Percentiles rank a stretch among this genome's conserved stretches.
Conservation (phyloP, 2,888 invertebrate species). For the Tryphoninae sp. region DNA sequence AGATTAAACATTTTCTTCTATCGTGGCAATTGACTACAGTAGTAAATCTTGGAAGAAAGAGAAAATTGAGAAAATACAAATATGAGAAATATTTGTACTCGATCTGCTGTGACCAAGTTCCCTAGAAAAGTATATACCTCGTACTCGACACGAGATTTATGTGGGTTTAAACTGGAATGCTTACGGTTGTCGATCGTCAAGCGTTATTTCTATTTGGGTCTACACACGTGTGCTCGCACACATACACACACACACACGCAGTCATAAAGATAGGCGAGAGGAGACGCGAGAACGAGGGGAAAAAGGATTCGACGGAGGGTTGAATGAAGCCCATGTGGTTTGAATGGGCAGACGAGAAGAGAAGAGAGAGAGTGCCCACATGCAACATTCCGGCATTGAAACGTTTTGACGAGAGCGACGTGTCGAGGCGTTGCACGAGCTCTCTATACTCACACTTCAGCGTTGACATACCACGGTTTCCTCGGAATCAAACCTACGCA, state of each 20-base stretch:
- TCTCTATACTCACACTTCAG: conserved; percentile 31
- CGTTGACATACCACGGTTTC: conserved; percentile 13
- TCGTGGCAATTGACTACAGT: not conserved
- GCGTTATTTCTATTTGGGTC: conserved; percentile 43
- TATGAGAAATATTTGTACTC: not conserved
- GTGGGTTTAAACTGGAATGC: conserved; percentile 3
- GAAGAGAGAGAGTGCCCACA: conserved; percentile 1
- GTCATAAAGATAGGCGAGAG: conserved; percentile 44
- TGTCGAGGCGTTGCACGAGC: conserved; percentile 51
- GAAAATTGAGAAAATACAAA: not conserved
- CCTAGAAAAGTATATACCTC: conserved; percentile 26
- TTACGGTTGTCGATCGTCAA: conserved; percentile 45
- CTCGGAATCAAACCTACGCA: conserved; percentile 5
- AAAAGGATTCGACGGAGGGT: conserved; percentile 46
- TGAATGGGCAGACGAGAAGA: conserved; percentile 32
- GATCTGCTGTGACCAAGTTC: conserved; percentile 4
- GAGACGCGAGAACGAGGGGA: conserved; percentile 52
- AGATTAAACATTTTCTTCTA: not conserved
- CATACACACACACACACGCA: not conserved
- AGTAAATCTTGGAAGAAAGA: not conserved
- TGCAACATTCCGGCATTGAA: conserved; percentile 56
- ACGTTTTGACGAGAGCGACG: conserved; percentile 60
- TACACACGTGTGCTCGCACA: not conserved
- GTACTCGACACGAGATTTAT: conserved; percentile 40
- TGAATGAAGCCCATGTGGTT: conserved; percentile 54